phyloP scores from a whole-genome alignment of 2,113 vertebrate genomes.

The Phrynosoma platyrhinos region DNA sequence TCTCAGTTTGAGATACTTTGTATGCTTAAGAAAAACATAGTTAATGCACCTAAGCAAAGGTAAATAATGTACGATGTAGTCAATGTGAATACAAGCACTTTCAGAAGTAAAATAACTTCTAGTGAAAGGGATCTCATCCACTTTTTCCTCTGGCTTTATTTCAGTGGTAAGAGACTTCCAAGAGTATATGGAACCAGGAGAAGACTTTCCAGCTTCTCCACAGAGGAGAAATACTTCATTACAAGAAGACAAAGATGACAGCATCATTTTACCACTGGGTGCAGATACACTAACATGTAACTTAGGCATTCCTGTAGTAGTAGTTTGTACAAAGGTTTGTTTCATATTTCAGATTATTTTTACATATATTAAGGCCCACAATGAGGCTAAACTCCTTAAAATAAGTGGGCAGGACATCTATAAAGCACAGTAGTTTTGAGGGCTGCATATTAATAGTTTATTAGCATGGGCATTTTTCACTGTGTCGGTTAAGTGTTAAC shows the following conservation, averaged over 20 bases:
- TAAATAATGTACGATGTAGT: background rate
- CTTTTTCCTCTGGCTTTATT: conserved; percentile 59
- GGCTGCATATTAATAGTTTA: background rate
- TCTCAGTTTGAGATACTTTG: background rate
- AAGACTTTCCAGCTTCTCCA: conserved; percentile 90
- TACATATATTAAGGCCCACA: background rate
- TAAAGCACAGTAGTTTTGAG: background rate
- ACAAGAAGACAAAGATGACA: conserved; percentile 90
- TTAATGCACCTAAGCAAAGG: background rate
- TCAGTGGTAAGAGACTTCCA: conserved; percentile 97
- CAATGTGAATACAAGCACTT: background rate
- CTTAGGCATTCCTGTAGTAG: conserved; percentile 94
- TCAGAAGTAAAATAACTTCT: background rate
- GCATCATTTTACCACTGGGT: conserved; percentile 92
- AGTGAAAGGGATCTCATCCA: conserved; percentile 35
- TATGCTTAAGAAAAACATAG: background rate
- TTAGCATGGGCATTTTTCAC: background rate
- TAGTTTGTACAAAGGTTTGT: conserved; percentile 98
- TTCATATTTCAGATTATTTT: conserved; percentile 44
- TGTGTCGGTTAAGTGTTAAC: too few relatives aligned
- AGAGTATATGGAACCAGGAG: conserved; percentile 95
- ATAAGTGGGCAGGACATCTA: background rate
- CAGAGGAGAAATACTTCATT: conserved; percentile 87
- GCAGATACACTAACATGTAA: conserved; percentile 96
- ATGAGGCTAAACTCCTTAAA: background rate